phyloP scores from a whole-genome alignment of 2,888 invertebrate species.

The Amphimallon solstitiale region DNA sequence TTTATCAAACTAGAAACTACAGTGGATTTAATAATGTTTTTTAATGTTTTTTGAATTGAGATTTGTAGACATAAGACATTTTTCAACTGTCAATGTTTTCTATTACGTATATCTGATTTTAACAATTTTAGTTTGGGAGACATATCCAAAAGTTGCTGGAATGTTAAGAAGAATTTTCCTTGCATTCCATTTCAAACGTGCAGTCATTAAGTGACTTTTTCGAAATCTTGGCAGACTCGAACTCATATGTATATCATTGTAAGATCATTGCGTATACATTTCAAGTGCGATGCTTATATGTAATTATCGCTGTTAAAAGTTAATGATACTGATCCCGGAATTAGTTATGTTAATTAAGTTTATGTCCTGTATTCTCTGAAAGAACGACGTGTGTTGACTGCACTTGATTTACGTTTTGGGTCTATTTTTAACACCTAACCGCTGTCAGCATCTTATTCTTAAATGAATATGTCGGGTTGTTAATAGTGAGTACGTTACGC shows the following conservation, averaged over 20 bases:
- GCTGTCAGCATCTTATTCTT: not conserved
- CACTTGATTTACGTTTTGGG: slow-evolving; percentile 1
- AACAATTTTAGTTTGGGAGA: not conserved
- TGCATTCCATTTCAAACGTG: not conserved
- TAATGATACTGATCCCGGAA: too few relatives aligned
- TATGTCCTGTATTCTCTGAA: not conserved
- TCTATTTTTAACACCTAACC: slow-evolving; percentile 2
- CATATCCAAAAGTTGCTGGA: slow-evolving; percentile 1
- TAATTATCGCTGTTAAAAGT: slow-evolving; percentile 1
- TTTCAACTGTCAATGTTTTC: not conserved
- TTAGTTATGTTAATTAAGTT: not conserved
- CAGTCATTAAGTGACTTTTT: slow-evolving; percentile 6
- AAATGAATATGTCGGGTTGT: not conserved
- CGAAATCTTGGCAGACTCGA: slow-evolving; percentile 8
- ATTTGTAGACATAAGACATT: not conserved
- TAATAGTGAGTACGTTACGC: not conserved
- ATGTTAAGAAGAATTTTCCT: slow-evolving; percentile 4
- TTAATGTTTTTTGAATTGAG: too few relatives aligned
- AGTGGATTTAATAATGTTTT: too few relatives aligned
- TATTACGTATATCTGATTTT: not conserved
- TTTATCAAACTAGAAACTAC: too few relatives aligned
- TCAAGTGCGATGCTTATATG: slow-evolving; percentile 3
- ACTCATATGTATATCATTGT: not conserved
- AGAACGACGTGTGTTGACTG: too few relatives aligned
- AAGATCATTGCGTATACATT: not conserved